phyloP scores from a whole-genome alignment of 2,797 vertebrate genomes.

The Arvicola amphibius region DNA sequence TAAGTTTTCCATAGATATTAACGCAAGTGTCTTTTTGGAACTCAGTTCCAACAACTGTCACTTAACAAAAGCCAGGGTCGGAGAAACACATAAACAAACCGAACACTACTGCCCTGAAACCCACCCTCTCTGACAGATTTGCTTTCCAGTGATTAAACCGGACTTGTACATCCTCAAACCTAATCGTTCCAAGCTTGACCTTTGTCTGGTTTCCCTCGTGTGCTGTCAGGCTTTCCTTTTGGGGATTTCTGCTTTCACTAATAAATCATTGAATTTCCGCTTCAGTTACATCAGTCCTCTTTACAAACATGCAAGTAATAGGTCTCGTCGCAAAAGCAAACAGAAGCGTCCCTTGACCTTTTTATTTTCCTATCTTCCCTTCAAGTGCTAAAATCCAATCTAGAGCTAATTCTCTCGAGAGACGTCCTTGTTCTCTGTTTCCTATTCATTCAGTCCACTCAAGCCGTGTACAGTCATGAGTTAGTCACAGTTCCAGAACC shows the following conservation, averaged over 20 bases:
- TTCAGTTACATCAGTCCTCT: neutral
- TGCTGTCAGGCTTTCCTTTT: neutral
- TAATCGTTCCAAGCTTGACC: neutral
- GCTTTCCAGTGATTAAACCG: neutral
- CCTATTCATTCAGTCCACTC: neutral
- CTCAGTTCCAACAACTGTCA: neutral
- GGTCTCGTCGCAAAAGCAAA: neutral
- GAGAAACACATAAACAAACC: neutral
- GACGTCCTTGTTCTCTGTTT: neutral
- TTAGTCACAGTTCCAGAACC: neutral
- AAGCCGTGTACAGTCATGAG: neutral
- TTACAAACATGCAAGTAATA: neutral
- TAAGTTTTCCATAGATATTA: neutral
- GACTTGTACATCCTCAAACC: neutral
- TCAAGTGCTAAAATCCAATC: neutral
- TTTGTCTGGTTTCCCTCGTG: neutral
- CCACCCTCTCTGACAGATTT: neutral
- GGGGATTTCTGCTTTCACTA: neutral
- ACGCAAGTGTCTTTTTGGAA: neutral
- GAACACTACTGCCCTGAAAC: neutral
- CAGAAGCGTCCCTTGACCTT: neutral
- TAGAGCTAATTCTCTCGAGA: neutral
- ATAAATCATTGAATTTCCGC: neutral
- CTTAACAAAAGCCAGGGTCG: neutral
- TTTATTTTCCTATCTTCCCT: neutral